These are phyloP conservation scores for Rynchops niger DNA, from an alignment of 2,113 vertebrate genomes.

Conservation along the genomic window DNA sequence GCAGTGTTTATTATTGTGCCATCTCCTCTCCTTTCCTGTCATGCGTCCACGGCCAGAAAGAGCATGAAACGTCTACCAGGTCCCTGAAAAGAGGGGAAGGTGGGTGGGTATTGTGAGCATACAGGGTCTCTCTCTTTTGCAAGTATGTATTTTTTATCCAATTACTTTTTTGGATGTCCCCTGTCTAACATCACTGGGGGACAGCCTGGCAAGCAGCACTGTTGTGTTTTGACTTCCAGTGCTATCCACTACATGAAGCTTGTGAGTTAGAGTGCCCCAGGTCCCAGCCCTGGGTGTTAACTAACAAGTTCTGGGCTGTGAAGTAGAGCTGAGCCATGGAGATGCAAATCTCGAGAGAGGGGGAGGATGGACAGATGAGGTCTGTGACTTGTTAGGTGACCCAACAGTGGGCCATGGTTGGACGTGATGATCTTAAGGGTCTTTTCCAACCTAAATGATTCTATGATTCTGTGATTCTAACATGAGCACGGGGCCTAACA, in stretches of 20 bases:
- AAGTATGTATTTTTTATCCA: neutral
- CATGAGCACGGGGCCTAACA: neutral
- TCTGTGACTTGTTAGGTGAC: neutral
- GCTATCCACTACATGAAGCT: neutral
- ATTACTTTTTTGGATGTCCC: neutral
- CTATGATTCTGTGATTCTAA: neutral
- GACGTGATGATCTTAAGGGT: neutral
- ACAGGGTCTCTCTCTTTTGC: neutral
- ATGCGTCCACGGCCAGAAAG: fast-evolving
- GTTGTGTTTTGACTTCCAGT: neutral
- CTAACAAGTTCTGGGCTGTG: neutral
- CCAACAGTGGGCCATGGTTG: neutral
- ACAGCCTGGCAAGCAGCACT: neutral
- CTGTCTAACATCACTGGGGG: neutral
- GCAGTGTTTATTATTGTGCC: neutral
- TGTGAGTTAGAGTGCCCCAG: neutral
- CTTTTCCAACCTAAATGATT: neutral
- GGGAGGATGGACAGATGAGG: neutral
- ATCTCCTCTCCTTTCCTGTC: neutral
- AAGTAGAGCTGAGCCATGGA: neutral
- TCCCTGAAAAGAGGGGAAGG: neutral
- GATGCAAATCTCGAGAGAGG: neutral
- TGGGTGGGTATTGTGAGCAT: neutral
- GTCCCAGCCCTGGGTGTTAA: neutral
- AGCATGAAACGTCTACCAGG: neutral